A percentile compares a stretch with the other conserved stretches of the same genome.
Evolutionary conservation across 2,113 vertebrate species (phyloP).

Genomic region (Solea solea): DNA sequence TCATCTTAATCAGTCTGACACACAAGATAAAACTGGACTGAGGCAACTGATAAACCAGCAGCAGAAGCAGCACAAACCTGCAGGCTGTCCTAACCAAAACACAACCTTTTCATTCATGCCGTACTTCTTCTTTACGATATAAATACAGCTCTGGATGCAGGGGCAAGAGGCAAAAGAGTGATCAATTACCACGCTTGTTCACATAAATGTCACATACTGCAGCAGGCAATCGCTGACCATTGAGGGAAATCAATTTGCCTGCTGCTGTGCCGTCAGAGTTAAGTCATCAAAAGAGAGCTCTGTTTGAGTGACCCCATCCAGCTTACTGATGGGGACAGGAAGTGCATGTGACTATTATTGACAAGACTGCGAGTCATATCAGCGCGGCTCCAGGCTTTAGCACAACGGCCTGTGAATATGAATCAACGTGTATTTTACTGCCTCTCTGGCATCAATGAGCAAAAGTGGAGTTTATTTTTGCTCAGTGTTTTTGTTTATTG

Average conservation of each 20-base stretch:
- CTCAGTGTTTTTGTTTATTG: slow-evolving; percentile 66
- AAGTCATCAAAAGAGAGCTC: slow-evolving; percentile 65
- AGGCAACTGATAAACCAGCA: slow-evolving; percentile 36
- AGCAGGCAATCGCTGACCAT: slow-evolving; percentile 57
- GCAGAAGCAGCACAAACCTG: slow-evolving; percentile 30
- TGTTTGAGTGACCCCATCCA: slow-evolving; percentile 68
- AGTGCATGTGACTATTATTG: slow-evolving; percentile 73
- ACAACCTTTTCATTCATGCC: slow-evolving; percentile 51
- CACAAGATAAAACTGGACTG: neutral
- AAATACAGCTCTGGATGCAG: slow-evolving; percentile 55
- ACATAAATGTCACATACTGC: slow-evolving; percentile 63
- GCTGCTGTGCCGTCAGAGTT: slow-evolving; percentile 47
- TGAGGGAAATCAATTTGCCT: slow-evolving; percentile 71
- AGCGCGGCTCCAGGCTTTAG: slow-evolving; percentile 54
- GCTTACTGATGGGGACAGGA: slow-evolving; percentile 72
- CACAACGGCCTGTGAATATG: slow-evolving; percentile 49
- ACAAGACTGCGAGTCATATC: slow-evolving; percentile 71
- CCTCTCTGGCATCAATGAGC: slow-evolving; percentile 48
- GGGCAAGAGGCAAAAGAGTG: slow-evolving; percentile 31
- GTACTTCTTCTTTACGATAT: slow-evolving; percentile 28
- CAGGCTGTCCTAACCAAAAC: slow-evolving; percentile 52
- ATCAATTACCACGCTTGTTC: slow-evolving; percentile 62
- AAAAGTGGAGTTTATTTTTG: slow-evolving; percentile 49
- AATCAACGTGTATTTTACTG: slow-evolving; percentile 45
- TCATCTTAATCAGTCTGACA: neutral